Evolutionary conservation across 1,140 invertebrate genomes (phyloP), one percentile per base, ranked within the genome.

Genomic region (Drosophila repleta): DNA sequence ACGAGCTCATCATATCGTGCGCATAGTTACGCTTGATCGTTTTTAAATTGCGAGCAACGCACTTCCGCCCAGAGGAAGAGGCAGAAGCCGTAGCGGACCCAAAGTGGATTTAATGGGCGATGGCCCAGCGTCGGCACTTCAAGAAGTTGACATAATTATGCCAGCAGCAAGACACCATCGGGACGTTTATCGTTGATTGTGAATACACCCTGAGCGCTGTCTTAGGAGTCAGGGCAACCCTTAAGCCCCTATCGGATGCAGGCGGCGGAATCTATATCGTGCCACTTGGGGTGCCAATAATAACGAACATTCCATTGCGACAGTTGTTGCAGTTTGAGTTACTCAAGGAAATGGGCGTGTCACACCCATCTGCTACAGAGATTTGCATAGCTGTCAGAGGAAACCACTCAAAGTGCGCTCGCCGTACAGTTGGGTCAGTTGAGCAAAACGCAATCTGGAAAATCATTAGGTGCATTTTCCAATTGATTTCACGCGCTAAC

Each of bases 391-490:
- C 60, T 64, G 35, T 39, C 53, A 35, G 41, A 70, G 15, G 17
- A 13, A 45, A 45, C n/a, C 32, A 48, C 43, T 48, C 69, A 75
- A 49, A 58, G 8, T n/a, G 0, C n/a, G 3, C 20, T 8, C 7
- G 8, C n/a, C 26, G 82, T 85, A 88, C 78, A 76, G 83, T 82
- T 65, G 64, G 60, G 64, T 45, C 74, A 75, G 63, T 81, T 74
- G 51, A 71, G 64, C 62, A 68, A 67, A 60, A 52, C 64, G 55
- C 87, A 87, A 74, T 57, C 63, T 60, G 48, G 45, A 79, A 79
- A 89, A 89, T 83, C 84, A 88, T 88, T 83, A 88, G 82, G 73
- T 77, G 79, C 84, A 88, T 88, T 88, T 88, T 88, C 83, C 83
- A 83, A 88, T 88, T 89, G 83, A 88, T 88, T 88, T 89, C 84